Evolutionary conservation across 2,113 vertebrate species (phyloP), one percentile per base, ranked within the genome.

Genomic region (Loxodonta africana): DNA sequence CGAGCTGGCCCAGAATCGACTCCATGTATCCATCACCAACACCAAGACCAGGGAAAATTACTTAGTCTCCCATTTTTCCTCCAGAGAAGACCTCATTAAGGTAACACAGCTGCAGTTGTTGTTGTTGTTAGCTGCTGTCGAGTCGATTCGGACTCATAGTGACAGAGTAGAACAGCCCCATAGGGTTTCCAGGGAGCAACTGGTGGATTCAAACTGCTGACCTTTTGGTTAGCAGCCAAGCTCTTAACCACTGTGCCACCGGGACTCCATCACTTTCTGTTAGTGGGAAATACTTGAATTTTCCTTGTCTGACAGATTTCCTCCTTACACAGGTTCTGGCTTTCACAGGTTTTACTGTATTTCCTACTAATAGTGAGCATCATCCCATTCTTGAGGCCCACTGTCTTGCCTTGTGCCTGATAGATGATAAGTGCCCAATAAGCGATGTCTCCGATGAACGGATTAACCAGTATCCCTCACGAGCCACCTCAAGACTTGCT

Each of bases 41-140:
- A 98, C 97, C 60, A 98, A 91, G 95, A 99, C 97, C 10, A 96
- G 99, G 57, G 82, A 96, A 97, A 99, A 99, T 98, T 97, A 77
- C 96, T 96, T 99, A 65, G 97, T 99, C 88, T 99, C 99, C 74
- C 95, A n/a, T 90, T 99, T 99, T 96, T 37, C 97, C 89, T 99
- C 99, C 93, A 99, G 99, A 95, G 99, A 99, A 63, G 99, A 99
- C 63, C 99, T 99, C 83, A 97, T 99, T 96, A 98, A 99, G 99
- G 99, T 99, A 98, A 98, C 81, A 7, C 25, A 73, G 78, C 88
- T 89, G 9, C 80, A 57, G 53, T 17, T 57, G 53, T 48, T 48
- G 48, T 48, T 57, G 2, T 37, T 37, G 6, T 57, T 11, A 12
- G 53, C 8, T 57, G 53, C 11, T 57, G 11, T 14, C 46, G 78